Base-by-base conservation (phyloP, 1,140 invertebrate species). In the Zophobas atratus region DNA sequence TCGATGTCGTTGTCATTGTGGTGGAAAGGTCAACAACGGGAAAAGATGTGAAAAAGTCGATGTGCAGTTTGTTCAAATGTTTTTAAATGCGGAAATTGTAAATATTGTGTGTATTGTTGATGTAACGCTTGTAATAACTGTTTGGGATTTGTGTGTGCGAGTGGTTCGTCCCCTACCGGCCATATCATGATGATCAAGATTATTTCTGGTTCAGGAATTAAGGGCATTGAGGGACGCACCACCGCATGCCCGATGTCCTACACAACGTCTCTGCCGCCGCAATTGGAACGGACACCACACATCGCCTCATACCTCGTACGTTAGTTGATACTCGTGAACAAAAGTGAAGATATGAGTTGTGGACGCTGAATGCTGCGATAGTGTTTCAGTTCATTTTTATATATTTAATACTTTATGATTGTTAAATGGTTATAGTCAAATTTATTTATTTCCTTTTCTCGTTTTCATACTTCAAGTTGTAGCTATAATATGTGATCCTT, bases 141-240 rank as follows among this genome's bases (percentile, higher is more conserved):
- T 75, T 70, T 79, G 82, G 78, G 77, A 77, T 81, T 72, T 83
- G 78, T 84, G 81, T 82, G 79, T 83, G 83, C 82, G 83, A 80
- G 83, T 83, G 83, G 82, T 84, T 80, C 78, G 83, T 84, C 83
- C 83, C 82, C 81, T 82, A 78, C 71, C 72, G 71, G 39, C 75
- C 36, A 49, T 75, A 56, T 56, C 55, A 67, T 70, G 43, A 77
- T 79, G 75, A 72, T 75, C 46, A 83, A 81, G 79, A 83, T 77
- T 85, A 77, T 86, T 85, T 86, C 85, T 86, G 81, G 85, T 85
- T 84, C 85, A 86, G 85, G 85, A 84, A 83, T 81, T 85, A 83
- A 78, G 80, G 80, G 78, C 78, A 78, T 63, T 79, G 83, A 81
- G 83, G 85, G 85, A 83, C 84, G 82, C 76, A 84, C 84, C 83